A percentile compares a stretch with the other conserved stretches of the same genome.
phyloP scores from a whole-genome alignment of 1,140 invertebrate species.

The Sitophilus oryzae region DNA sequence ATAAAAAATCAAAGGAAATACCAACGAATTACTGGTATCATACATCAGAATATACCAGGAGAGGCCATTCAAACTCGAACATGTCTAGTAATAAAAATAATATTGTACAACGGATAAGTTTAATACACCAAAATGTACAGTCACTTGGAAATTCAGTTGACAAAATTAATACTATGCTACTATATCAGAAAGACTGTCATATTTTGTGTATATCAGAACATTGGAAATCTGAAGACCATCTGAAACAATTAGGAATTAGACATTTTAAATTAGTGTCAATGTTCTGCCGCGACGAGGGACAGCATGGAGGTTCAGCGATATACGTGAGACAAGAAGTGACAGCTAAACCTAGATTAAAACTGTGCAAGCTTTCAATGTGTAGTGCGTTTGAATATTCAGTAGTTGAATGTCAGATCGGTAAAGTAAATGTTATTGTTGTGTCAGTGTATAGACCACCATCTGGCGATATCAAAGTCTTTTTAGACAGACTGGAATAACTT shows the following conservation, averaged over 20 bases:
- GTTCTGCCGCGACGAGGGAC: conserved; percentile 13
- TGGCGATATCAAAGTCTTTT: too few relatives aligned
- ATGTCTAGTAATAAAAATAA: conserved; percentile 4
- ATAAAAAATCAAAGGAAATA: too few relatives aligned
- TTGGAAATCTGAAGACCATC: conserved; percentile 12
- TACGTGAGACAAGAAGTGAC: not conserved
- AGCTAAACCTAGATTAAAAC: not conserved
- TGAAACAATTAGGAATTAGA: not conserved
- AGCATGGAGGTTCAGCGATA: conserved; percentile 14
- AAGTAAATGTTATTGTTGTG: too few relatives aligned
- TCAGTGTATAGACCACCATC: too few relatives aligned
- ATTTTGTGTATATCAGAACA: conserved; percentile 12
- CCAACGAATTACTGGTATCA: too few relatives aligned
- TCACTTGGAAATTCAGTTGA: conserved; percentile 18
- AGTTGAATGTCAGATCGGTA: conserved; percentile 1
- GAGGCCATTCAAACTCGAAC: too few relatives aligned
- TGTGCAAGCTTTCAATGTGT: not conserved
- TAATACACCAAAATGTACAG: conserved; percentile 25
- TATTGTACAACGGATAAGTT: conserved; percentile 1
- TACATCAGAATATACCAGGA: too few relatives aligned
- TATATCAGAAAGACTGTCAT: conserved; percentile 7
- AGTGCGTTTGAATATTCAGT: conserved; percentile 2
- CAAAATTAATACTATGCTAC: conserved; percentile 8
- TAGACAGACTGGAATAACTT: too few relatives aligned
- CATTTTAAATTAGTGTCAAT: conserved; percentile 2